Evolutionary conservation across 2,888 invertebrate species (phyloP).

Genomic region (Platerodrilus igneus): DNA sequence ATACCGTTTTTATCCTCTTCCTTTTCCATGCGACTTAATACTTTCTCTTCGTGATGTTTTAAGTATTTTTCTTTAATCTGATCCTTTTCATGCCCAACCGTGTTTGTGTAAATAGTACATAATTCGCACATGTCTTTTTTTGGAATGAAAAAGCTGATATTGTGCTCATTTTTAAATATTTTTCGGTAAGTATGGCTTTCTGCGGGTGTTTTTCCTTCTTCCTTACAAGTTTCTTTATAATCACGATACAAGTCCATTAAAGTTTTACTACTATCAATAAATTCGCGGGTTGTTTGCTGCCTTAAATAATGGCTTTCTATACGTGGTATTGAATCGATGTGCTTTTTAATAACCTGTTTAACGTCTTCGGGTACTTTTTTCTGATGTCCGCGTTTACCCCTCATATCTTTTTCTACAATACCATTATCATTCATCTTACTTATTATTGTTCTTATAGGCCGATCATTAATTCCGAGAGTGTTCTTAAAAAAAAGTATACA

Average conservation of each 20-base stretch:
- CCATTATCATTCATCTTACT: no score
- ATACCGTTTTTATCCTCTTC: slow-evolving; percentile 8
- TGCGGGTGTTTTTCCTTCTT: no score
- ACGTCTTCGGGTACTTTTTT: not conserved
- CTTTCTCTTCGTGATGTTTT: slow-evolving; percentile 16
- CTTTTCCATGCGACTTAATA: slow-evolving; percentile 9
- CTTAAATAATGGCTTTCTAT: slow-evolving; percentile 1
- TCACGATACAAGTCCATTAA: no score
- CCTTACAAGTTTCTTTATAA: no score
- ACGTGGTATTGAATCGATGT: slow-evolving; percentile 3
- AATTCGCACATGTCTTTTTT: slow-evolving; percentile 27
- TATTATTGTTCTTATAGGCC: no score
- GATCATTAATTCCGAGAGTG: no score
- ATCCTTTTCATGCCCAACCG: slow-evolving; percentile 9
- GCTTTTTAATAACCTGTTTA: slow-evolving; percentile 1
- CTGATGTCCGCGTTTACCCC: no score
- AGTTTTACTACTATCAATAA: not conserved
- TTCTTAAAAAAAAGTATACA: slow-evolving; percentile 2
- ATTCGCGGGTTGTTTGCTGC: not conserved
- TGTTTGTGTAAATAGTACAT: slow-evolving; percentile 22
- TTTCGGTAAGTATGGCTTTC: no score
- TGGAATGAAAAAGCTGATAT: no score
- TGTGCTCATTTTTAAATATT: no score
- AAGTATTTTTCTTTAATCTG: slow-evolving; percentile 10
- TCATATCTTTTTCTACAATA: no score